Evolutionary conservation across 2,888 invertebrate genomes (phyloP).

Genomic region (Aleiodes alternator): DNA sequence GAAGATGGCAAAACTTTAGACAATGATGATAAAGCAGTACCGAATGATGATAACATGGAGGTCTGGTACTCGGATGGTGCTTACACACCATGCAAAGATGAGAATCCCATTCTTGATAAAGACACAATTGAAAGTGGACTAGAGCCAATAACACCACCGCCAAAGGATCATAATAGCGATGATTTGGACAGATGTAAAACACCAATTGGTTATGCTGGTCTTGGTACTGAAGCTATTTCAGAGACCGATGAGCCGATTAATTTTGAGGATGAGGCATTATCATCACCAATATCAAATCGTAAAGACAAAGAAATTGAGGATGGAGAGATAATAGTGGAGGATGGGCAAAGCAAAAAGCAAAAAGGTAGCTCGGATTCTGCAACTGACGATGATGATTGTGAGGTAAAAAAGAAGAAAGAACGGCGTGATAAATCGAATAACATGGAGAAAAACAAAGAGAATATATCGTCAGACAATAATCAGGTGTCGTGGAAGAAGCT

Average conservation of each 20-base stretch:
- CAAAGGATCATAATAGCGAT: slow-evolving; percentile 66
- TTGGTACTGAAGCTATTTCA: slow-evolving; percentile 76
- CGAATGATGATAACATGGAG: slow-evolving; percentile 45
- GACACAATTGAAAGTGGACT: slow-evolving; percentile 65
- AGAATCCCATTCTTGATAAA: slow-evolving; percentile 63
- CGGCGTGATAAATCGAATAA: slow-evolving; percentile 76
- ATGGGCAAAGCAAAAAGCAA: slow-evolving; percentile 61
- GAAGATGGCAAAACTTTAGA: slow-evolving; percentile 18
- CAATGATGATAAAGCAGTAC: slow-evolving; percentile 49
- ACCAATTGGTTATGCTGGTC: slow-evolving; percentile 71
- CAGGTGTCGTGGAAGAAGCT: slow-evolving; percentile 86
- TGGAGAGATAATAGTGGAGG: slow-evolving; percentile 65
- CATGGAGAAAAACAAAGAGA: slow-evolving; percentile 76
- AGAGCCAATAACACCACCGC: slow-evolving; percentile 73
- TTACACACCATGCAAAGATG: slow-evolving; percentile 72
- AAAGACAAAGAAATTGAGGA: slow-evolving; percentile 74
- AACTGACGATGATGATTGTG: slow-evolving; percentile 58
- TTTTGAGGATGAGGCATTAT: slow-evolving; percentile 72
- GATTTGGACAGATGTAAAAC: slow-evolving; percentile 74
- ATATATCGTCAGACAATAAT: slow-evolving; percentile 71
- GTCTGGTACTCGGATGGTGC: slow-evolving; percentile 73
- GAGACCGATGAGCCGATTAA: slow-evolving; percentile 74
- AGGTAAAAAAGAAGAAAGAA: slow-evolving; percentile 77
- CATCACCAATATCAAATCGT: slow-evolving; percentile 69
- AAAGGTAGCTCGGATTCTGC: slow-evolving; percentile 65